phyloP scores from a whole-genome alignment of 2,113 vertebrate genomes.

The Taurulus bubalis region DNA sequence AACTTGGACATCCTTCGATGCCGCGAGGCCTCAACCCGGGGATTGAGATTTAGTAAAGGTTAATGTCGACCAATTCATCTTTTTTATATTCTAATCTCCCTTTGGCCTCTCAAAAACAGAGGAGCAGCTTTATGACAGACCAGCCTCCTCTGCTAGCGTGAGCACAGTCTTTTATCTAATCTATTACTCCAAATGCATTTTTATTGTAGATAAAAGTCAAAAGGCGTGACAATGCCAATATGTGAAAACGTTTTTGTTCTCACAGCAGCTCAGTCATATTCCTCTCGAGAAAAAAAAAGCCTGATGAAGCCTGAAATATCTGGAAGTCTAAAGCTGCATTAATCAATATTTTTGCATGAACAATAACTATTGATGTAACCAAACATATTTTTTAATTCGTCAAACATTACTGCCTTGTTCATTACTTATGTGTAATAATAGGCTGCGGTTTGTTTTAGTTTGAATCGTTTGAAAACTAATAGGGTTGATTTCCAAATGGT shows the following conservation, averaged over 20 bases:
- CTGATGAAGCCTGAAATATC: background rate
- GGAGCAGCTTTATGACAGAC: too few species aligned
- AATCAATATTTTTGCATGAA: background rate
- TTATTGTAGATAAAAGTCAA: background rate
- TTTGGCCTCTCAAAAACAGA: too few species aligned
- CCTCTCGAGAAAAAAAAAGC: background rate
- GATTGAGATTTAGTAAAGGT: background rate
- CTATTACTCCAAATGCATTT: background rate
- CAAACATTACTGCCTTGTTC: background rate
- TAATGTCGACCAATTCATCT: background rate
- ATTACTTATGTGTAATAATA: background rate
- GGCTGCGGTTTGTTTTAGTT: background rate
- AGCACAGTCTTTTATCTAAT: background rate
- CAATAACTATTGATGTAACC: background rate
- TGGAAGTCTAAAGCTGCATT: background rate
- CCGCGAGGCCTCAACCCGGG: too few species aligned
- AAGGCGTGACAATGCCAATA: background rate
- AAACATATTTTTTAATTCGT: background rate
- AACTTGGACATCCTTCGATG: background rate
- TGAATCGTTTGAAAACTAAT: background rate
- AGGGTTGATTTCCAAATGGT: background rate
- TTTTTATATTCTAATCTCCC: too few species aligned
- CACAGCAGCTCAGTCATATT: background rate
- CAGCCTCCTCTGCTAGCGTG: too few species aligned
- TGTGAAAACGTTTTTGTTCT: background rate